phyloP scores from a whole-genome alignment of 2,797 vertebrate species.

The Coendou prehensilis region DNA sequence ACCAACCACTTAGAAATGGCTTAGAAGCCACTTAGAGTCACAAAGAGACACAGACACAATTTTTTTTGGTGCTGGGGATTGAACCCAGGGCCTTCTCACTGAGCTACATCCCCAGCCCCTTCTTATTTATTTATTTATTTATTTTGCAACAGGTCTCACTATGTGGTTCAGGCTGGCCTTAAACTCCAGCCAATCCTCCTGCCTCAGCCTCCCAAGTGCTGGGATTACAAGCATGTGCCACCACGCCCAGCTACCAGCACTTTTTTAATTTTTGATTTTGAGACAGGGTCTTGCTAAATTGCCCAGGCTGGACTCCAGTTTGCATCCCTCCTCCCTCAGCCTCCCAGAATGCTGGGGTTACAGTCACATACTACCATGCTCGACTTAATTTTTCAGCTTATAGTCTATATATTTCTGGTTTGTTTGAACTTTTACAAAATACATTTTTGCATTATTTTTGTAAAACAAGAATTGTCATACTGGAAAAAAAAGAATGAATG shows the following conservation, averaged over 20 bases:
- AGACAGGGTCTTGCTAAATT: not conserved
- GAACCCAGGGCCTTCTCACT: not conserved
- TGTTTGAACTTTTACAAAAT: slow-evolving; percentile 35
- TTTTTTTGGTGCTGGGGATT: not conserved
- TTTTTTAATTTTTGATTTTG: not conserved
- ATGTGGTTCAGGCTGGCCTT: not conserved
- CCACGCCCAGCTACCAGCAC: not conserved
- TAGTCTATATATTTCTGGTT: not conserved
- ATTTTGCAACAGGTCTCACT: not conserved
- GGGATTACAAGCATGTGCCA: not conserved
- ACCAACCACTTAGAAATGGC: not conserved
- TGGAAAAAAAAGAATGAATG: not conserved
- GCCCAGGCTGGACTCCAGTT: not conserved
- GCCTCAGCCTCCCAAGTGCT: not conserved
- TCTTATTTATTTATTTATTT: not conserved
- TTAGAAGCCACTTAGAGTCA: not conserved
- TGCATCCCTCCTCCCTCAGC: not conserved
- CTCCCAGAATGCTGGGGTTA: not conserved
- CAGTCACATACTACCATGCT: not conserved
- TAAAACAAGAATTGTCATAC: slow-evolving; percentile 8
- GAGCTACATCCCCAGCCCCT: not conserved
- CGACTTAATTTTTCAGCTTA: not conserved
- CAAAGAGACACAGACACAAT: not conserved
- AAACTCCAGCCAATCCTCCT: not conserved
- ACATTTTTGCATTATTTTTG: not conserved